Evolutionary conservation across 2,888 invertebrate genomes (phyloP).

Genomic region (Acrobasis consociella): DNA sequence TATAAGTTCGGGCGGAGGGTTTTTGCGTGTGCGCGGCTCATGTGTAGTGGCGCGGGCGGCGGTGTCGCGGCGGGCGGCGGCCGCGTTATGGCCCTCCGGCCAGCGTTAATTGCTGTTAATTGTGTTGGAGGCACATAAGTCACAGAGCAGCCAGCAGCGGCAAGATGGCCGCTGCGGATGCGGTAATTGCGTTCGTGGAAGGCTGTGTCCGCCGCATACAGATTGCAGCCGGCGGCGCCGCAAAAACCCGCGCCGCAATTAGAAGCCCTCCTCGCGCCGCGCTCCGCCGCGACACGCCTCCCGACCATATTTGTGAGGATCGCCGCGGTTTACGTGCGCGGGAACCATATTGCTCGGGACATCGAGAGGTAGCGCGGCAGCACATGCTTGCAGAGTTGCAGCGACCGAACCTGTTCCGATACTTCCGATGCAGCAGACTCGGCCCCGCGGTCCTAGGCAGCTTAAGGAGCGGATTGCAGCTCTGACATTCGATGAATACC

Average conservation of each 20-base stretch:
- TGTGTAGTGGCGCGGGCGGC: background rate
- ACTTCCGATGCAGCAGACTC: no score
- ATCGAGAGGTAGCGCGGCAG: conserved; percentile 2
- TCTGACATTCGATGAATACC: conserved; percentile 3
- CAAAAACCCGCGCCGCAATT: conserved; percentile 63
- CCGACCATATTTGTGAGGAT: conserved; percentile 1
- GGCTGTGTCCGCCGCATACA: conserved; percentile 59
- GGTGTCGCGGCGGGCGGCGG: conserved; percentile 21
- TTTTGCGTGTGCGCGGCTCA: conserved; percentile 12
- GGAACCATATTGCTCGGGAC: conserved; percentile 19
- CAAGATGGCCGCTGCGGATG: conserved; percentile 78
- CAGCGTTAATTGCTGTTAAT: conserved; percentile 67
- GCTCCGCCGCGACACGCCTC: conserved; percentile 32
- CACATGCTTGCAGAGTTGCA: background rate
- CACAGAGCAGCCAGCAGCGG: conserved; percentile 37
- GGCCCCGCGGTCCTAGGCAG: background rate
- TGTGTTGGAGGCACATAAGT: conserved; percentile 49
- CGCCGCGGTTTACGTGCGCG: conserved; percentile 4
- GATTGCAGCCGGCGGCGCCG: conserved; percentile 55
- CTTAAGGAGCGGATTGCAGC: background rate
- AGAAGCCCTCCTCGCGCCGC: conserved; percentile 39
- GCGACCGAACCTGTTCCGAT: conserved; percentile 7
- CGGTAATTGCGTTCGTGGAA: conserved; percentile 79
- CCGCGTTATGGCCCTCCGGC: conserved; percentile 30
- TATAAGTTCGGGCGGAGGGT: conserved; percentile 3